Percentiles rank a stretch among this genome's conserved stretches.
Evolutionary conservation across 1,140 invertebrate genomes (phyloP).

Genomic region (Zaprionus camerounensis): DNA sequence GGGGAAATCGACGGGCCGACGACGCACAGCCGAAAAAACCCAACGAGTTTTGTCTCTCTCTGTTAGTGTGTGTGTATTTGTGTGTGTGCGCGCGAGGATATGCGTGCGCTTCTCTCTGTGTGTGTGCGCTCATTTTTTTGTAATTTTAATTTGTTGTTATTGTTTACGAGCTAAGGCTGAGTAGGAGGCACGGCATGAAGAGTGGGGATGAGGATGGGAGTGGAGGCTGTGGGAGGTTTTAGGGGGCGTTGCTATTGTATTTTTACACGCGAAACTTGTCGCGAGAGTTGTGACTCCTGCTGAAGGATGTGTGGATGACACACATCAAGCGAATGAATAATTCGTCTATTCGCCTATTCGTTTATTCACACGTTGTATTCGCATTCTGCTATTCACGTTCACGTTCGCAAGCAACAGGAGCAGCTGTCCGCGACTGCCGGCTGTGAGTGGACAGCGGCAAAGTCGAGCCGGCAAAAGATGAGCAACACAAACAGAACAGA

Average conservation of each 20-base stretch:
- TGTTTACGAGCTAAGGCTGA: conserved; percentile 20
- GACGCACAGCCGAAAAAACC: conserved; percentile 77
- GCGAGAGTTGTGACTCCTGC: neutral
- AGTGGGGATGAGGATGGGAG: neutral
- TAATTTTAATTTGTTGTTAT: conserved; percentile 65
- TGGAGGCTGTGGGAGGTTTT: neutral
- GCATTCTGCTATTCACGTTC: neutral
- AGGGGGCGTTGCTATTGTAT: too few species aligned
- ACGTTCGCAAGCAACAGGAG: conserved; percentile 4
- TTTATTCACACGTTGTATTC: neutral
- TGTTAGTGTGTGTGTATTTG: conserved; percentile 26
- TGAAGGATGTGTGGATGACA: neutral
- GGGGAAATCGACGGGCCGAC: conserved; percentile 71
- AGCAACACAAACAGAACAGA: conserved; percentile 37
- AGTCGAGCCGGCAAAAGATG: conserved; percentile 29
- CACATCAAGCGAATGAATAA: neutral
- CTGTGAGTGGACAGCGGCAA: conserved; percentile 9
- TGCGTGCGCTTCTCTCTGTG: conserved; percentile 19
- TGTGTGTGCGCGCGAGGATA: conserved; percentile 8
- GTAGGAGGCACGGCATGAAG: neutral
- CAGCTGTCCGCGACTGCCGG: conserved; percentile 18
- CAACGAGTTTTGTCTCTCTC: conserved; percentile 32
- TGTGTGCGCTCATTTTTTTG: conserved; percentile 38
- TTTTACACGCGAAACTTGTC: conserved; percentile 2
- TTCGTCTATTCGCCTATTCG: neutral